Evolutionary conservation across 2,888 invertebrate genomes (phyloP), one percentile per base, ranked within the genome.

Genomic region (Fissipunctia ypsillon): DNA sequence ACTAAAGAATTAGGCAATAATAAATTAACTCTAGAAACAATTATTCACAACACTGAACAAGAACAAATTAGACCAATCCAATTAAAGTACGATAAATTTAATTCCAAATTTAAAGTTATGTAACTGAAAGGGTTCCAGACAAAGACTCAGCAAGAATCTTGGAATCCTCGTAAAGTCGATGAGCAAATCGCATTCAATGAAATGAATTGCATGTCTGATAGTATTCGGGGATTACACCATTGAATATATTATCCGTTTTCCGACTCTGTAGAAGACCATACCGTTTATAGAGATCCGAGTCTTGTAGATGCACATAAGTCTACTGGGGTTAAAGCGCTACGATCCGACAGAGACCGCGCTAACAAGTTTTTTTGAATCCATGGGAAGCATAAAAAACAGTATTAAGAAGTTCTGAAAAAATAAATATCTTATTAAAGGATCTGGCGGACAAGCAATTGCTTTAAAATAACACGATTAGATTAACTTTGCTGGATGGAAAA

Each of bases 161-260:
- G 81, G 84, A 90, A 91, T 89, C 35, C 66, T 75, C 61, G 31
- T 71, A 61, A 5, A 83, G 80, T 83, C 84, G 84, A 87, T 81
- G 85, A 87, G 86, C 85, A 77, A 90, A 91, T 89, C 86, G 88
- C 89, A 88, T 91, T 89, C 83, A 83, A 71, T 69, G 84, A 88
- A 90, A 90, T 88, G 88, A 90, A 90, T 88, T 87, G 88, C 89
- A 89, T 87, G 87, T 86, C 84, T 84, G 83, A 59, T 72, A 72
- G 75, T 82, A 84, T 87, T 84, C 69, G 78, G 73, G 87, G 88
- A 88, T 91, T 89, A 84, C 70, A 84, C 83, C 83, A 86, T 87
- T 85, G 81, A 83, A 74, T 83, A 85, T 78, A 86, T 85, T 87
- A 88, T 89, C 75, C 79, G 59, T 86, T 88, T 84, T 81, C 69